Evolutionary conservation across 2,888 invertebrate genomes (phyloP), one percentile per base, ranked within the genome.

Genomic region (Drosophila kanekoi): DNA sequence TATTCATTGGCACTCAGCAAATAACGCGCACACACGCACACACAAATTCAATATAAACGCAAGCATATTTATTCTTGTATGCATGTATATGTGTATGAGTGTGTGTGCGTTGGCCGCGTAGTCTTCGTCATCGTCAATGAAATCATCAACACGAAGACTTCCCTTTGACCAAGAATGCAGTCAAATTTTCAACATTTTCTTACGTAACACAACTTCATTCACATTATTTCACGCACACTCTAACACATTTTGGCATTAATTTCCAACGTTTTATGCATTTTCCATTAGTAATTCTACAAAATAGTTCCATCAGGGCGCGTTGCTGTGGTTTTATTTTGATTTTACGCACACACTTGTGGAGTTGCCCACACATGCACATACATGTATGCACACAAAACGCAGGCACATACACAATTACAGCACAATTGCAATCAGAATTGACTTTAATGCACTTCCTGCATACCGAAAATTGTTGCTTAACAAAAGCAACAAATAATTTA

Each of bases 281-380:
- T 87, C 65, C 75, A 72, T 77, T 56, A 61, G 56, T 79, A 81
- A 82, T 90, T 61, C 66, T 47, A 65, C 62, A 79, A 82, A 86
- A 79, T 83, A 89, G 74, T 91, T 89, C 91, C 91, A 92, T 91
- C 90, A 91, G 92, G 91, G 90, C 72, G 87, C 81, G 44, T 45
- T 49, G 58, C 63, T 69, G 18, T 69, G 58, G 32, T 81, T 73
- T 77, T 89, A 87, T 89, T 83, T 83, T 89, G 87, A 89, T 87
- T 83, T 86, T 65, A 77, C 78, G 66, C 84, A 71, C 82, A 83
- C 83, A 83, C 83, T 83, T 83, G 83, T 83, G 89, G 83, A 89
- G 83, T 78, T 81, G 52, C 71, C 44, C 63, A 59, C 54, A 28
- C 67, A 65, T 37, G 57, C 37, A 61, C 43, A 43, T 48, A 37